Base-by-base conservation (phyloP, 2,888 invertebrate species). In the Chesias legatella region DNA sequence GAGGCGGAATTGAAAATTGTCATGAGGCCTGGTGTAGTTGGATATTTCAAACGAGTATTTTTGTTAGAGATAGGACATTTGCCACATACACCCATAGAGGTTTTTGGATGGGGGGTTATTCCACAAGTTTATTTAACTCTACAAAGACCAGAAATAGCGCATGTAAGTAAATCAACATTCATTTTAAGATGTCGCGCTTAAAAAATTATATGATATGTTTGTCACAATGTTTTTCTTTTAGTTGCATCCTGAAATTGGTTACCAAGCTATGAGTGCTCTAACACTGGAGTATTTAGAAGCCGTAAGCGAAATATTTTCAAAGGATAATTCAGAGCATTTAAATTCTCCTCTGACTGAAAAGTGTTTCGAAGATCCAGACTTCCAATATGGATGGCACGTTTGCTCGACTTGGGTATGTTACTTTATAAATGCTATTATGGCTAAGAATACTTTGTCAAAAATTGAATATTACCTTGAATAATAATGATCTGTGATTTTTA, bases 101-200 rank as follows among this genome's bases (percentile, higher is more conserved):
- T 91, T 2, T 79, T 73, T 50, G 92, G 92, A 21, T 89, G 88
- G 72, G 91, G 90, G 7, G 89, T 89, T 1, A 82, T 90, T 43
- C 90, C 91, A 1, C 92, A 92, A 79, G 66, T 91, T 20, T 90
- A 89, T 60, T 62, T 91, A 13, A 72, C 73, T 27, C 59, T 91
- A 10, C 83, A 81, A 6, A 82, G 90, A 44, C 78, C 82, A 7
- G 61, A 69, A 28, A 60, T 76, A 17, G 53, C 58, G 13, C 48
- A 73, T 6, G 76, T 81, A 58, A 65, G 69, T 63, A 21, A 35
- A 10, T 1, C 9, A 23, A 0, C 11, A 23, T 7, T 10, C 27
- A 17, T 40, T 36, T 23, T 17, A n/a, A n/a, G n/a, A n/a, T n/a
- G 13, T 17, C 13, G 5, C 13, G 13, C 5, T 17, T 5, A 17